Conservation (phyloP, 1,140 invertebrate genomes). For the Heterodera carotae region DNA sequence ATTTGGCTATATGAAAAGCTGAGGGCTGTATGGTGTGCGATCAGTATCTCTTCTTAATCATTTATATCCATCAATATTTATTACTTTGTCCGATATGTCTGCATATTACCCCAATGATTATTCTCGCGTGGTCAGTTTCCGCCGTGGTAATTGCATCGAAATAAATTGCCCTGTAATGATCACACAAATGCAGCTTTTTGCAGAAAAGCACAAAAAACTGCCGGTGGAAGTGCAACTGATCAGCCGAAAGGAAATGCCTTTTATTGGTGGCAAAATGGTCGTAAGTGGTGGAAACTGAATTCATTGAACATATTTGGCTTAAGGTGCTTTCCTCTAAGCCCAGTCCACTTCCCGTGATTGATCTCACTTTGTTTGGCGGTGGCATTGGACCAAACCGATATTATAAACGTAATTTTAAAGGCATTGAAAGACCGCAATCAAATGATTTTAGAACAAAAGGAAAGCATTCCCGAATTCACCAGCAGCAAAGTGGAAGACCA, state of each 20-base stretch:
- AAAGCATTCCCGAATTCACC: constrained; percentile 42
- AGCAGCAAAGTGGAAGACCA: constrained; percentile 38
- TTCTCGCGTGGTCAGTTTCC: no score
- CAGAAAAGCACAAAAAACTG: neutral
- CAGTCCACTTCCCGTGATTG: constrained; percentile 17
- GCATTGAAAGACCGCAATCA: neutral
- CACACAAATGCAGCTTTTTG: neutral
- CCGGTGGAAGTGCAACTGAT: neutral
- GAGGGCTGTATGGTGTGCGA: no score
- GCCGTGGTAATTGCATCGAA: no score
- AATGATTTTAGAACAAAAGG: constrained; percentile 20
- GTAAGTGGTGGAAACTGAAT: neutral
- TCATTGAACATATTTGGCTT: neutral
- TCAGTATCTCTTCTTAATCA: neutral
- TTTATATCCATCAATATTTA: neutral
- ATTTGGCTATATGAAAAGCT: neutral
- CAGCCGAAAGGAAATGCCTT: neutral
- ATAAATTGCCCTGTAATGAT: no score
- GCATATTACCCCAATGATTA: no score
- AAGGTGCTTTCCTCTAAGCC: neutral
- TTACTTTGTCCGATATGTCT: no score
- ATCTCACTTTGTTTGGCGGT: constrained; percentile 25
- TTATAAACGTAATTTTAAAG: constrained; percentile 13
- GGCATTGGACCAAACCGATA: constrained; percentile 14
- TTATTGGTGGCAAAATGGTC: neutral